These are phyloP conservation scores for Lucilia sericata DNA, from an alignment of 1,140 invertebrate species.

Conservation along the genomic window DNA sequence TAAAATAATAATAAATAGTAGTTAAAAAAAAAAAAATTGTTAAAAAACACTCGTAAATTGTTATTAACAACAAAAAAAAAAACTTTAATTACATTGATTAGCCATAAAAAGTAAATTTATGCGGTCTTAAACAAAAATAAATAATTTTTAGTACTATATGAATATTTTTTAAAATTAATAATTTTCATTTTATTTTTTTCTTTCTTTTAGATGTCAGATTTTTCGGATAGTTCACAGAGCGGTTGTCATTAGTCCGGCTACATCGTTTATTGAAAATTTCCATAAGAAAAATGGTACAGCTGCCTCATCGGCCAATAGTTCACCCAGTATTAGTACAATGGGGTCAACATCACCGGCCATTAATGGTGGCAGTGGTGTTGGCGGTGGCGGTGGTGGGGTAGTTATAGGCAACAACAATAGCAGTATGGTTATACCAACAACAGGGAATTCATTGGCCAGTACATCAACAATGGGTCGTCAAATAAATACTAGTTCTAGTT, in stretches of 20 bases:
- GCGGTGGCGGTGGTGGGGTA: slow-evolving; percentile 44
- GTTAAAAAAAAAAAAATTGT: too few species aligned
- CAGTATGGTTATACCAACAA: slow-evolving; percentile 37
- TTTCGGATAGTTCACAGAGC: slow-evolving; percentile 64
- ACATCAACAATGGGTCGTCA: slow-evolving; percentile 53
- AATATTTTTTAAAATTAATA: too few species aligned
- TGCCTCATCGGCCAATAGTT: slow-evolving; percentile 34
- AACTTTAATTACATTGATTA: too few species aligned
- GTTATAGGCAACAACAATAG: slow-evolving; percentile 34
- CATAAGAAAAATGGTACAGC: slow-evolving; percentile 62
- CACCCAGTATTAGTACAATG: slow-evolving; percentile 25
- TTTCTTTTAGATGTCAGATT: slow-evolving; percentile 65
- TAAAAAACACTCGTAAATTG: too few species aligned
- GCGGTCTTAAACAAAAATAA: too few species aligned
- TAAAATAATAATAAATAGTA: too few species aligned
- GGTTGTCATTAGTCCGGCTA: slow-evolving; percentile 62
- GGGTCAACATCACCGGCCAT: slow-evolving; percentile 49
- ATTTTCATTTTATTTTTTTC: too few species aligned
- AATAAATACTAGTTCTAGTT: slow-evolving; percentile 61
- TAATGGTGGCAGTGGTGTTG: slow-evolving; percentile 55
- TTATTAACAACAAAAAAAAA: too few species aligned
- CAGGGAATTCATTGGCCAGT: slow-evolving; percentile 37
- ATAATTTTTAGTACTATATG: too few species aligned
- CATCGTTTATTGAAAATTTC: slow-evolving; percentile 65
- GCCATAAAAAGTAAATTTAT: too few species aligned